phyloP scores from a whole-genome alignment of 2,888 invertebrate species.

The Scelioninae gen. 1 region DNA sequence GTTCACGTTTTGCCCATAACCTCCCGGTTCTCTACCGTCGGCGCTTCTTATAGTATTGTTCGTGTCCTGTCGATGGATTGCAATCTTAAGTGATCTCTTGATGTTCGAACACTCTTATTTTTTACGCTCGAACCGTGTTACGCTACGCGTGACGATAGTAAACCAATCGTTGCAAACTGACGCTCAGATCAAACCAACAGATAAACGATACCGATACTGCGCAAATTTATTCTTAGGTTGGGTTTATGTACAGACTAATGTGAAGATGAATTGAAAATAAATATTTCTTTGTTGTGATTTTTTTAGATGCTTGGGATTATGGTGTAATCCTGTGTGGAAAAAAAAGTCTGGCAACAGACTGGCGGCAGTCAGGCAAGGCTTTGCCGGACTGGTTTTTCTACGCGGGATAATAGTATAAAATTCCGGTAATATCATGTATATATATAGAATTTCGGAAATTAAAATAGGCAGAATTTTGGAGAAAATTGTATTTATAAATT shows the following conservation, averaged over 20 bases:
- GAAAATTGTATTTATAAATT: too few relatives aligned
- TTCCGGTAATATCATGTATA: too few relatives aligned
- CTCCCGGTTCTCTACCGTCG: conserved; percentile 78
- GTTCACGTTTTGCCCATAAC: conserved; percentile 84
- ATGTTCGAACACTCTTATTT: conserved; percentile 71
- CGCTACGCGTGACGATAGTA: conserved; percentile 78
- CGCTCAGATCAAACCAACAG: conserved; percentile 75
- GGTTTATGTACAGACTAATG: too few relatives aligned
- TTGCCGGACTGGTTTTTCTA: too few relatives aligned
- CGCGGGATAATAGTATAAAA: too few relatives aligned
- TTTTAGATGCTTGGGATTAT: too few relatives aligned
- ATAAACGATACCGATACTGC: conserved; percentile 52
- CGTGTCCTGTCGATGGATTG: conserved; percentile 79
- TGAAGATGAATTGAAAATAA: neutral
- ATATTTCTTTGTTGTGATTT: conserved; percentile 4
- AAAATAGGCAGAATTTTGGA: too few relatives aligned
- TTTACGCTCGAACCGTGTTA: conserved; percentile 73
- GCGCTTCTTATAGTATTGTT: conserved; percentile 82
- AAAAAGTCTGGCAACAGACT: too few relatives aligned
- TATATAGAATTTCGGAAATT: too few relatives aligned
- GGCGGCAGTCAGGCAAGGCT: too few relatives aligned
- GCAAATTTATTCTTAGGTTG: conserved; percentile 31
- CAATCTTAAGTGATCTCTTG: conserved; percentile 82
- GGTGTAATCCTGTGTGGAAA: too few relatives aligned
- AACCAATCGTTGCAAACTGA: conserved; percentile 76